Percentiles rank a stretch among this genome's conserved stretches.
These are phyloP conservation scores for Vireo altiloquus DNA, from an alignment of 2,113 vertebrate species.

Conservation along the genomic window DNA sequence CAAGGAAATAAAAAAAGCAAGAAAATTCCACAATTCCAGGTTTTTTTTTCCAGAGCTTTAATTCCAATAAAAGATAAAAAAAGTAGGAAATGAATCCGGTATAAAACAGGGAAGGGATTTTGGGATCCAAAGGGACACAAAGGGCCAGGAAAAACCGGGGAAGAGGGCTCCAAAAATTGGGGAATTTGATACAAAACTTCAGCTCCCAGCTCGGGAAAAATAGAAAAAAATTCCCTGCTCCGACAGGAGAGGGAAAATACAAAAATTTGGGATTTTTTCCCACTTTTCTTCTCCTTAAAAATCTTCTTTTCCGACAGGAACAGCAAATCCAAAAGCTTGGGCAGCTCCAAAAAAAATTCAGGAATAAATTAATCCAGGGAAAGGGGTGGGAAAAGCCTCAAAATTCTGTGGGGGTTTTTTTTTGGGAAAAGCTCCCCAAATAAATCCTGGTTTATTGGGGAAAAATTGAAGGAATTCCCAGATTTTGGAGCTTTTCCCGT, in stretches of 20 bases:
- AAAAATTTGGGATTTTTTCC: neutral
- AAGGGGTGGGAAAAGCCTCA: neutral
- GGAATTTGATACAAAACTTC: neutral
- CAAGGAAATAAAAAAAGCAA: neutral
- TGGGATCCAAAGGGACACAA: neutral
- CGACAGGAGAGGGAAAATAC: neutral
- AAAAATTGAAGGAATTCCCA: neutral
- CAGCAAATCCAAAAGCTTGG: neutral
- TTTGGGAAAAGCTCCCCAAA: neutral
- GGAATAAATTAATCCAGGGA: neutral
- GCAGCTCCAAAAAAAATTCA: neutral
- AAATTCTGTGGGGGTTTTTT: neutral
- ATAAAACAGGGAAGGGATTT: neutral
- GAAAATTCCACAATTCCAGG: neutral
- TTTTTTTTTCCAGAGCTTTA: neutral
- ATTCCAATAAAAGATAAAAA: neutral
- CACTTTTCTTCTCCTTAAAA: neutral
- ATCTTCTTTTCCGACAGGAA: neutral
- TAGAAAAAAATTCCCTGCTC: neutral
- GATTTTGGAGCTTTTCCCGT: neutral
- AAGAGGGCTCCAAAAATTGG: neutral
- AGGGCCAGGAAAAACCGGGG: accelerated
- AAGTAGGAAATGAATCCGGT: neutral
- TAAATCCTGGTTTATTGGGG: neutral
- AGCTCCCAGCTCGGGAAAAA: neutral